Conservation (phyloP, 2,113 vertebrate genomes). For the Octodon degus region DNA sequence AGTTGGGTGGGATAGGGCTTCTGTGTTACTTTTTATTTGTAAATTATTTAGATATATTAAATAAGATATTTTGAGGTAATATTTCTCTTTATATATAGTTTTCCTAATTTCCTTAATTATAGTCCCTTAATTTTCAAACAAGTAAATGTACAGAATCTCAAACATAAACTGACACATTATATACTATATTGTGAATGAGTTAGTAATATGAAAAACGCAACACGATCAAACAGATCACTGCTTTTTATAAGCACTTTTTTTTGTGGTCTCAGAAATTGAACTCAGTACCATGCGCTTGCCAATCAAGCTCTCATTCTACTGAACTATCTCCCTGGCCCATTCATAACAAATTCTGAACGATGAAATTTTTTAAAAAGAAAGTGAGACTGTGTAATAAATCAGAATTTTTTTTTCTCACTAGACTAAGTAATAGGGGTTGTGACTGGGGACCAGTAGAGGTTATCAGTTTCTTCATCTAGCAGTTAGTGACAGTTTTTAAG, state of each 20-base stretch:
- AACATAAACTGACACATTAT: constrained; percentile 21
- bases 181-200: neutral
- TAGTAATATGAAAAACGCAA: constrained; percentile 27
- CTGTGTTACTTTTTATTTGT: constrained; percentile 1
- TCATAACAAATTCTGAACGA: neutral
- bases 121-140: neutral
- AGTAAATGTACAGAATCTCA: neutral
- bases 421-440: neutral
- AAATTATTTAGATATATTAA: constrained; percentile 45
- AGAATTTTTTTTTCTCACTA: neutral
- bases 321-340: neutral
- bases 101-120: neutral
- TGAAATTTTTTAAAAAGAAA: constrained; percentile 47
- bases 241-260: neutral
- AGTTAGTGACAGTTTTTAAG: neutral
- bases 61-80: constrained; percentile 20
- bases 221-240: neutral
- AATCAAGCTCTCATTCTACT: too few relatives aligned
- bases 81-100: neutral
- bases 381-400: neutral
- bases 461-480: neutral
- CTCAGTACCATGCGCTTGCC: too few relatives aligned
- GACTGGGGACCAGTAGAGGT: neutral
- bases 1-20: neutral
- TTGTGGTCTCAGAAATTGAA: too few relatives aligned